These are phyloP conservation scores for Tragelaphus buxtoni DNA, from an alignment of 2,113 vertebrate species.

Conservation along the genomic window DNA sequence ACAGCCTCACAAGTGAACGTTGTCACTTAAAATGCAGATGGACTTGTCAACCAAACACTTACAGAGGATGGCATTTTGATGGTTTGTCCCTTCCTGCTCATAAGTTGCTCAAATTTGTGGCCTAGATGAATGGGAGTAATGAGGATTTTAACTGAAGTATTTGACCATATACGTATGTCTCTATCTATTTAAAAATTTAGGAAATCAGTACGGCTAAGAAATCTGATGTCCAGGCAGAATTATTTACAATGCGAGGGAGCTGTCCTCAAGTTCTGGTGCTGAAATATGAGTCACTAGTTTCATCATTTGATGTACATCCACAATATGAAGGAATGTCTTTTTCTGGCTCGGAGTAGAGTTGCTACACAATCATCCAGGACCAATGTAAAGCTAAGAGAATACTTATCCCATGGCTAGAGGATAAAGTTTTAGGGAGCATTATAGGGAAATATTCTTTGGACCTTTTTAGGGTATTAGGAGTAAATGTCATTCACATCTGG, in stretches of 20 bases:
- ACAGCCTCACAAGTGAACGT: neutral
- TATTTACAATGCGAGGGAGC: neutral
- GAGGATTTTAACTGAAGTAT: neutral
- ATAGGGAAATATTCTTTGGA: neutral
- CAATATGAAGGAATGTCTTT: neutral
- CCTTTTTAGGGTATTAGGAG: neutral
- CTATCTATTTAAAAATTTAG: neutral
- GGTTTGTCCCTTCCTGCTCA: neutral
- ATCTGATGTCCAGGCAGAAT: neutral
- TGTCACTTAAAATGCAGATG: conserved; percentile 50
- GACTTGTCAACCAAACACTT: neutral
- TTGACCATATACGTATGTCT: neutral
- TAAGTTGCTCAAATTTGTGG: neutral
- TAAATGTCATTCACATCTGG: neutral
- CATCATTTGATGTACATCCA: neutral
- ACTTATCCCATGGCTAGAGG: neutral
- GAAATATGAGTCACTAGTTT: conserved; percentile 18
- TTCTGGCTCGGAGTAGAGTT: neutral
- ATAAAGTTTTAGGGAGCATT: neutral
- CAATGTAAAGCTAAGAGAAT: neutral
- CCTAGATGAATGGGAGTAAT: neutral
- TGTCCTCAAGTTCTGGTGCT: conserved; percentile 56
- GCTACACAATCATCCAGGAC: neutral
- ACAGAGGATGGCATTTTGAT: conserved; percentile 1
- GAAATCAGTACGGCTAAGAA: neutral